These are phyloP conservation scores for Melanotaenia nigrans DNA, from an alignment of 2,797 vertebrate genomes.

Conservation along the genomic window DNA sequence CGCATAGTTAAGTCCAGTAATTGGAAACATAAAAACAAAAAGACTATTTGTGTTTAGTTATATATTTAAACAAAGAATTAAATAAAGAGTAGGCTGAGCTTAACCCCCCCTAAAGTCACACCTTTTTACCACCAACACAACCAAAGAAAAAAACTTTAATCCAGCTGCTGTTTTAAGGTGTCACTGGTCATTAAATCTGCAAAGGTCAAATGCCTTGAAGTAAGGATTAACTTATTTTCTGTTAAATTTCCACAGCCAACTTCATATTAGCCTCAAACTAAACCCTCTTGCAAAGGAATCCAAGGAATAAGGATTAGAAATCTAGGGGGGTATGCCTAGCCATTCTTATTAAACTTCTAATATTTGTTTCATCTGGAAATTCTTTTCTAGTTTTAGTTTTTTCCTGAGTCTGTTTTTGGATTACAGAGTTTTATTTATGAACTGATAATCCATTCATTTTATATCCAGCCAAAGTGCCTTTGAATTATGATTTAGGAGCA, in stretches of 20 bases:
- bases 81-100: background rate
- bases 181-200: conserved; percentile 32
- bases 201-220: conserved; percentile 37
- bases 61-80: background rate
- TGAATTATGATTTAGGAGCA: background rate
- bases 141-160: background rate
- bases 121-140: background rate
- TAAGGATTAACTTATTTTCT: conserved; percentile 39
- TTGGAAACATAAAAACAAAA: background rate
- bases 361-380: conserved; percentile 1
- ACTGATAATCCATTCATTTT: background rate
- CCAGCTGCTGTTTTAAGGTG: conserved; percentile 10
- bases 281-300: conserved; percentile 14
- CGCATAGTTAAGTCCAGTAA: background rate
- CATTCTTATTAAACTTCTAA: background rate
- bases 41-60: background rate
- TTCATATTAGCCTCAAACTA: conserved; percentile 33
- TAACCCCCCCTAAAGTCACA: background rate
- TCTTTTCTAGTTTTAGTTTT: background rate
- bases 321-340: background rate
- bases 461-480: background rate
- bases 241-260: conserved; percentile 28
- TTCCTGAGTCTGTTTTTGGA: background rate
- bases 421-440: background rate
- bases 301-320: background rate